Percentiles rank a stretch among this genome's conserved stretches.
Evolutionary conservation across 2,888 invertebrate species (phyloP).

Genomic region (Oconnorella tubifera): DNA sequence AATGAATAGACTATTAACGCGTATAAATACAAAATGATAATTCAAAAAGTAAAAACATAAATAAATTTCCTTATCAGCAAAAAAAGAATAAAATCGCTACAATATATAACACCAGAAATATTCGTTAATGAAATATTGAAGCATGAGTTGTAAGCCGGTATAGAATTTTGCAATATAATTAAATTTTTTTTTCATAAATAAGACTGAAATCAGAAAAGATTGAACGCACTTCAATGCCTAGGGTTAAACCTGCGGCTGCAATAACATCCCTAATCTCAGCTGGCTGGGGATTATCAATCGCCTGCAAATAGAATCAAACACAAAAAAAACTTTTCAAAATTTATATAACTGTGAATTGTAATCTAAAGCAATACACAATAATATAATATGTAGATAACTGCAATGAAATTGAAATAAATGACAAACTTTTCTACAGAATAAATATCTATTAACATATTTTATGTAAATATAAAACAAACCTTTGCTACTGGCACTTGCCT

Average conservation of each 20-base stretch:
- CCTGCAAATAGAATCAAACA: constrained; percentile 22
- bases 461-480: constrained; percentile 28
- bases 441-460: constrained; percentile 5
- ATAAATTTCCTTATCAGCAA: too few species aligned
- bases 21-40: too few species aligned
- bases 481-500: constrained; percentile 75
- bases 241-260: constrained; percentile 73
- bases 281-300: constrained; percentile 88
- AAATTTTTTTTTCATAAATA: neutral
- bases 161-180: neutral
- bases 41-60: too few species aligned
- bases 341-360: neutral
- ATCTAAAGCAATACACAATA: too few species aligned
- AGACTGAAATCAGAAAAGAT: neutral
- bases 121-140: too few species aligned
- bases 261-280: constrained; percentile 92
- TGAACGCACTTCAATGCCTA: constrained; percentile 70
- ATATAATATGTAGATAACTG: neutral
- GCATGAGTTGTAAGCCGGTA: too few species aligned
- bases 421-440: neutral
- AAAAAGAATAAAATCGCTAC: too few species aligned
- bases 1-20: too few species aligned
- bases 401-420: neutral
- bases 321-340: neutral
- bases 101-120: too few species aligned